Conservation (phyloP, 2,113 vertebrate genomes). For the Odontophorus gujanensis region DNA sequence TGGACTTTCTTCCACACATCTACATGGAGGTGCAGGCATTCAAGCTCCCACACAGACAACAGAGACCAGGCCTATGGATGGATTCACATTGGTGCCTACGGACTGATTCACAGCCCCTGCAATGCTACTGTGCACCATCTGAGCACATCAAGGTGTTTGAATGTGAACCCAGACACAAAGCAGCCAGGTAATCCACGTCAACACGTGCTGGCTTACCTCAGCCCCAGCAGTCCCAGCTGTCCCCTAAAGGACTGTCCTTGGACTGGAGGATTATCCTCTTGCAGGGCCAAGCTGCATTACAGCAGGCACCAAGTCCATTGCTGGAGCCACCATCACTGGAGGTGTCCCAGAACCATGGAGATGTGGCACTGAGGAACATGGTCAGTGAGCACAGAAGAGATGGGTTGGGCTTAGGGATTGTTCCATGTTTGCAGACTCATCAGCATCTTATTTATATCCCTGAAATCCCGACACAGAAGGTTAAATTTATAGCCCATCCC, state of each 20-base stretch:
- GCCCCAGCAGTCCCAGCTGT: too few species aligned
- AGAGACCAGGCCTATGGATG: neutral
- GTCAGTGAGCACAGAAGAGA: too few species aligned
- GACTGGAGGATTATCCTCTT: too few species aligned
- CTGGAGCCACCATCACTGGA: too few species aligned
- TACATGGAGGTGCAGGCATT: neutral
- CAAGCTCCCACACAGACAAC: neutral
- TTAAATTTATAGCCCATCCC: neutral
- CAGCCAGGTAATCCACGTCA: too few species aligned
- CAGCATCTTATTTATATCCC: neutral
- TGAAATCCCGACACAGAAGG: neutral
- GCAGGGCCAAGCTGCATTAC: too few species aligned
- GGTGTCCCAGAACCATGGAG: too few species aligned
- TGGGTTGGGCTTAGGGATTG: too few species aligned
- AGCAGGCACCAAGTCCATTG: too few species aligned
- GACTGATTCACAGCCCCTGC: neutral
- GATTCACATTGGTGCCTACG: neutral
- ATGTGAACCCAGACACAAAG: neutral
- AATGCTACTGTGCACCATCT: neutral
- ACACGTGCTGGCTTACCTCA: too few species aligned
- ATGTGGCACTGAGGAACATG: too few species aligned
- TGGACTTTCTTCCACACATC: neutral
- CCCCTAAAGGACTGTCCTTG: too few species aligned
- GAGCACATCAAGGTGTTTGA: neutral
- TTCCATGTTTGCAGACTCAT: neutral